A percentile compares a stretch with the other conserved stretches of the same genome.
phyloP scores from a whole-genome alignment of 1,140 invertebrate genomes.

The Oreohelix idahoensis region DNA sequence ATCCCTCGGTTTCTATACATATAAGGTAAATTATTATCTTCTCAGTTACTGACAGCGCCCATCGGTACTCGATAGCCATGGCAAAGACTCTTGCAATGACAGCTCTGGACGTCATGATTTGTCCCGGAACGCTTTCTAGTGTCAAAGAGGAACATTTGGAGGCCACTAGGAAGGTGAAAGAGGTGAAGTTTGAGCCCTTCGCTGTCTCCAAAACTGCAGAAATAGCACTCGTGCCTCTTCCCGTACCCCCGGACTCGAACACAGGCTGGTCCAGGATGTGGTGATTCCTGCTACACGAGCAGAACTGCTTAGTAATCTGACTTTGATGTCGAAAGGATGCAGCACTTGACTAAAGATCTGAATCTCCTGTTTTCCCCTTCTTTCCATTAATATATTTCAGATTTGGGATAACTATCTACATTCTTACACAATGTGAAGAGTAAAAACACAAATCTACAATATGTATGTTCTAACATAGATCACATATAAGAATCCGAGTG shows the following conservation, averaged over 20 bases:
- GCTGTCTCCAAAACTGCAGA: background rate
- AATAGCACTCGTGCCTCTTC: background rate
- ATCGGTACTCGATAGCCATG: constrained; percentile 17
- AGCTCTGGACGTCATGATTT: constrained; percentile 19
- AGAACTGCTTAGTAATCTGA: too few species aligned
- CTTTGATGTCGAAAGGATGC: too few species aligned
- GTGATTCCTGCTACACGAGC: background rate
- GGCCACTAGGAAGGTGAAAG: background rate
- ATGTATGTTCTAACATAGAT: too few species aligned
- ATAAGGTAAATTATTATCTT: too few species aligned
- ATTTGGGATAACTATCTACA: too few species aligned
- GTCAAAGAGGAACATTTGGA: constrained; percentile 18
- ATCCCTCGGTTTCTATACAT: too few species aligned
- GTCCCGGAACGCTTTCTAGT: background rate
- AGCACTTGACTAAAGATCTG: too few species aligned
- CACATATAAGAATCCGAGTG: too few species aligned
- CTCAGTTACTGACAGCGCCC: background rate
- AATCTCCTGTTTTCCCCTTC: too few species aligned
- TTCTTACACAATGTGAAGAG: too few species aligned
- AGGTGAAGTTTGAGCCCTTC: constrained; percentile 7
- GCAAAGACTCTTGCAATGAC: constrained; percentile 34
- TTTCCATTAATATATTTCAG: too few species aligned
- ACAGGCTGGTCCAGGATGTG: constrained; percentile 16
- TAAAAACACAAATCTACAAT: too few species aligned
- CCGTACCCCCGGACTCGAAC: constrained; percentile 8